These are phyloP conservation scores for Caprella mutica DNA, from an alignment of 2,888 invertebrate genomes.

Conservation along the genomic window DNA sequence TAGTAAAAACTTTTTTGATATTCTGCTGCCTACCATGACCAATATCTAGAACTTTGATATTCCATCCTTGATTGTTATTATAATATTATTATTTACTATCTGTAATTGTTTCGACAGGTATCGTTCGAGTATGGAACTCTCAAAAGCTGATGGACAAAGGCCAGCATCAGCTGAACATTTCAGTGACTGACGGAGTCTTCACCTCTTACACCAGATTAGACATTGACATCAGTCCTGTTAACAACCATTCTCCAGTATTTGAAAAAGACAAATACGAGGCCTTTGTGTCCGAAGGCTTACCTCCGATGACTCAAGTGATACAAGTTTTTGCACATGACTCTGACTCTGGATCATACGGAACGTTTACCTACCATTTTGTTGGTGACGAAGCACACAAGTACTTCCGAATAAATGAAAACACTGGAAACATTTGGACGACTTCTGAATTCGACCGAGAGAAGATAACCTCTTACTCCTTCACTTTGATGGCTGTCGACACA, in stretches of 20 bases:
- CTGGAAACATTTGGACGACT: conserved; percentile 56
- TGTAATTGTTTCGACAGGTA: conserved; percentile 40
- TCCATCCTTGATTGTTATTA: no score
- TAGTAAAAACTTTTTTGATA: no score
- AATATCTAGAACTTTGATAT: no score
- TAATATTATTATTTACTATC: no score
- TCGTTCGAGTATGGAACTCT: conserved; percentile 61
- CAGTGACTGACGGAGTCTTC: conserved; percentile 90
- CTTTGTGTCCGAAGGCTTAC: conserved; percentile 61
- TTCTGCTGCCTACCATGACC: no score
- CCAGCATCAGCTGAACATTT: conserved; percentile 67
- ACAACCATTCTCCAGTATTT: conserved; percentile 29
- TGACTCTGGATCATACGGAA: conserved; percentile 60
- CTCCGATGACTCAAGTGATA: conserved; percentile 61
- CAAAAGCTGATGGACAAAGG: conserved; percentile 58
- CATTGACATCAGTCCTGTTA: conserved; percentile 36
- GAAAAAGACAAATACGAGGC: conserved; percentile 22
- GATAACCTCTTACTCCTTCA: conserved; percentile 69
- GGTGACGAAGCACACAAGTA: conserved; percentile 25
- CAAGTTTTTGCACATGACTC: conserved; percentile 68
- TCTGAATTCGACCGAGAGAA: conserved; percentile 70
- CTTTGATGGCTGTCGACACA: conserved; percentile 83
- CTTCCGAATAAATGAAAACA: conserved; percentile 29
- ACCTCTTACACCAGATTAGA: conserved; percentile 60
- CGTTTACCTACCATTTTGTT: conserved; percentile 50